Base-by-base conservation (phyloP, 2,113 vertebrate species). In the Arothron firmamentum region DNA sequence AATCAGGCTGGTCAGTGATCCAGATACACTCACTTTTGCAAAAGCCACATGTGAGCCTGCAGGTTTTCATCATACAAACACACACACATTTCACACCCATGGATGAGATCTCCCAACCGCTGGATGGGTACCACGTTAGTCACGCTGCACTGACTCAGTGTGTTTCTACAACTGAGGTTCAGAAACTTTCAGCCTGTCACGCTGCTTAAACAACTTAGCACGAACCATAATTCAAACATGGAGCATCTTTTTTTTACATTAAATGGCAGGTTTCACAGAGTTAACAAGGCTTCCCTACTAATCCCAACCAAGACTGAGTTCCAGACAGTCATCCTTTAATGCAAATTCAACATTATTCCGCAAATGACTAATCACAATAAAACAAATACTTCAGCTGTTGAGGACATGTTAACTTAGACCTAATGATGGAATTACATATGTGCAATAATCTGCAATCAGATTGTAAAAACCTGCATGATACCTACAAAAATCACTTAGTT, bases 211-310 rank as follows among this genome's bases (percentile, higher is more conserved):
- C 15, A 12, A 43, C 3, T 11, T 14, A 15, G 43, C 43, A 45
- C 5, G 43, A 23, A 3, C 21, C 43, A 45, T 45, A 45, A 45
- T 15, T 45, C 45, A 47, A 38, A 10, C 34, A 11, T 1, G 34
- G 34, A 38, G 34, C n/a, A 7, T 47, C n/a, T n/a, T 17, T 6
- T 17, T 6, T 47, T 1, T 47, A 16, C 43, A 8, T 47, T 16
- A 47, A 7, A 7, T 8, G n/a, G 6, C 45, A 16, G 15, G 62
- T 65, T 74, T 67, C 64, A 56, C 21, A 64, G 56, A 31, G 41
- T 70, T 58, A 74, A 54, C 73, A 42, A 68, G 54, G 70, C 73
- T 53, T 50, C 73, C 70, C 46, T 62, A 74, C 69, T 72, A 57
- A 77, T 77, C 59, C 67, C 56, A 31, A 70, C 54, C 49, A 68